A percentile compares a stretch with the other conserved stretches of the same genome.
phyloP scores from a whole-genome alignment of 2,797 vertebrate genomes.

The Clamator glandarius region DNA sequence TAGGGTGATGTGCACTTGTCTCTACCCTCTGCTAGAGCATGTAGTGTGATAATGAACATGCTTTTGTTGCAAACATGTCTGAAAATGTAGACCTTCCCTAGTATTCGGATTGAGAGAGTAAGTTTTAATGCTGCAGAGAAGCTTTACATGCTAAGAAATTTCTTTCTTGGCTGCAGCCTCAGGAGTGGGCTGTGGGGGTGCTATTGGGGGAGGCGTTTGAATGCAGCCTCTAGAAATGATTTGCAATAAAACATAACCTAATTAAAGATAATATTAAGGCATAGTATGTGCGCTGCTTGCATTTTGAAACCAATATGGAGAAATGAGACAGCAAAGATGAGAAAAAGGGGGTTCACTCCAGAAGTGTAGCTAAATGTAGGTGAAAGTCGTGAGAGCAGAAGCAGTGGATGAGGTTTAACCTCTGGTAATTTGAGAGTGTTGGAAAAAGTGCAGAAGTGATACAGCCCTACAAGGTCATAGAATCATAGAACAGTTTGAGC shows the following conservation, averaged over 20 bases:
- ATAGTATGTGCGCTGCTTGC: neutral
- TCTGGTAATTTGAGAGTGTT: neutral
- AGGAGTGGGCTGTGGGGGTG: neutral
- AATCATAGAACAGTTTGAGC: too few species aligned
- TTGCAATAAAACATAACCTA: neutral
- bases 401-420: neutral
- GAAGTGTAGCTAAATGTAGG: neutral
- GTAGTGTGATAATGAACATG: neutral
- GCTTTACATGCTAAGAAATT: neutral
- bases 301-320: neutral
- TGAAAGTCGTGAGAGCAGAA: neutral
- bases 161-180: neutral
- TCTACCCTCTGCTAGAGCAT: neutral
- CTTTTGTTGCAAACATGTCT: neutral
- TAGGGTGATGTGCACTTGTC: neutral
- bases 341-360: neutral
- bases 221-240: neutral
- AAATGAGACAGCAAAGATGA: neutral
- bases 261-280: neutral
- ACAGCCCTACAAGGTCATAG: rapidly evolving
- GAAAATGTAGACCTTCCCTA: neutral
- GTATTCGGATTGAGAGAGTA: neutral
- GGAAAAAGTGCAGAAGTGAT: neutral
- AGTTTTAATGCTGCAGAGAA: neutral
- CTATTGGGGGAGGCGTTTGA: neutral